Percentiles rank a stretch among this genome's conserved stretches.
Conservation (phyloP, 2,797 vertebrate species). For the Gobio occitaniae region DNA sequence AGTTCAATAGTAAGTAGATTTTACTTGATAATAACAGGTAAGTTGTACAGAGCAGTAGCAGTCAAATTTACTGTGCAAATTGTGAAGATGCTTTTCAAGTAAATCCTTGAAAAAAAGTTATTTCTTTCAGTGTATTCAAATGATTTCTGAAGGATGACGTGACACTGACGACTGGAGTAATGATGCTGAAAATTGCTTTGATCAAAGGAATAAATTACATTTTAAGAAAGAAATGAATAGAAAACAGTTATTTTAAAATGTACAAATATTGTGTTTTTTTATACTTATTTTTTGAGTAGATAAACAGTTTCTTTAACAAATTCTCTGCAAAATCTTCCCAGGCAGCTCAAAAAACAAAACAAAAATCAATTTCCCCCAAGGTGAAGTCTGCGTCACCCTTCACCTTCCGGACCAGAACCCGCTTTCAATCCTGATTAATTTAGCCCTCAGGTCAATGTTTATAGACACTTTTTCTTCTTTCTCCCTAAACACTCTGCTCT, state of each 20-base stretch:
- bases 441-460: constrained; percentile 2
- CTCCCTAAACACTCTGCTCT: neutral
- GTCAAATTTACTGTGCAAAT: too few relatives aligned
- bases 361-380: constrained; percentile 8
- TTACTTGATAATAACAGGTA: too few relatives aligned
- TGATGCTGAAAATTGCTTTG: too few relatives aligned
- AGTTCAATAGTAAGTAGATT: too few relatives aligned
- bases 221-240: neutral
- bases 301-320: neutral
- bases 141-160: too few relatives aligned
- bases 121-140: too few relatives aligned
- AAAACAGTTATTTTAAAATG: neutral
- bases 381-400: neutral
- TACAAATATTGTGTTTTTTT: neutral
- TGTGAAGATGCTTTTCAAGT: too few relatives aligned
- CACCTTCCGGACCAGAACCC: neutral
- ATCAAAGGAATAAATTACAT: too few relatives aligned
- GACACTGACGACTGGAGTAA: too few relatives aligned
- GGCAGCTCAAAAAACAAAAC: neutral
- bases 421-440: constrained; percentile 40
- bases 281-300: neutral
- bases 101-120: too few relatives aligned
- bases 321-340: neutral
- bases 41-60: too few relatives aligned
- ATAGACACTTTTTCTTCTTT: neutral